phyloP scores from a whole-genome alignment of 30 jellyfish, hydroid and myxozoan species.

The Turritopsis rubra region DNA sequence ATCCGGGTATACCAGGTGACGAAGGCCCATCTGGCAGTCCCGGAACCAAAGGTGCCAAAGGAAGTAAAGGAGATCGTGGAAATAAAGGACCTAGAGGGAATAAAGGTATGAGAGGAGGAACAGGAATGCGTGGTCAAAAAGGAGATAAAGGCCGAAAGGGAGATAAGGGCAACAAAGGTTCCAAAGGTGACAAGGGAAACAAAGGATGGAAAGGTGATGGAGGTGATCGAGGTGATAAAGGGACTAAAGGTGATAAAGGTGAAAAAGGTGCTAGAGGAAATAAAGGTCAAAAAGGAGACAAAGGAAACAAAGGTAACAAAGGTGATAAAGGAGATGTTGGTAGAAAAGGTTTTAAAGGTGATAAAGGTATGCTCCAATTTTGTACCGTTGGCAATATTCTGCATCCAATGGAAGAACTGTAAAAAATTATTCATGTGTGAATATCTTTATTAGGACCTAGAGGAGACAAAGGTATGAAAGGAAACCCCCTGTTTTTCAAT shows the following conservation, averaged over 20 bases:
- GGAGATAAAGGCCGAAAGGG: not conserved
- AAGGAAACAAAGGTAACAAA: not conserved
- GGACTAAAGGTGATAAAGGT: not conserved
- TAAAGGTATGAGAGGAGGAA: not conserved
- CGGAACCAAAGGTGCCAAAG: conserved; percentile 15
- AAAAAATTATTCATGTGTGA: not conserved
- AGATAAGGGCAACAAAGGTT: not conserved
- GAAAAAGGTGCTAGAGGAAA: not conserved
- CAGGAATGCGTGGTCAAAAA: not conserved
- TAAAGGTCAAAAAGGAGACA: not conserved
- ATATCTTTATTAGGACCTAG: not conserved
- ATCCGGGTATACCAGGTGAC: not conserved
- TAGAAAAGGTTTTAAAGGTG: not conserved
- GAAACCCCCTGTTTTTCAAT: not conserved
- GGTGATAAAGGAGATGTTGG: not conserved
- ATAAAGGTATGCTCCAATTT: not conserved
- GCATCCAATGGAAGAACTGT: too few relatives aligned
- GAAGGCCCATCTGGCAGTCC: not conserved
- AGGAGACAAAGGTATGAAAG: conserved; percentile 13
- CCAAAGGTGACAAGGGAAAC: not conserved
- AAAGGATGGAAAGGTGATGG: not conserved
- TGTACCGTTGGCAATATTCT: too few relatives aligned
- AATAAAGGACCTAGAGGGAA: not conserved
- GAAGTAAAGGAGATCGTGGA: conserved; percentile 5
- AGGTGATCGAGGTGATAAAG: conserved; percentile 1